These are phyloP conservation scores for Tridacna crocea DNA, from an alignment of 2,888 invertebrate genomes.

Conservation along the genomic window DNA sequence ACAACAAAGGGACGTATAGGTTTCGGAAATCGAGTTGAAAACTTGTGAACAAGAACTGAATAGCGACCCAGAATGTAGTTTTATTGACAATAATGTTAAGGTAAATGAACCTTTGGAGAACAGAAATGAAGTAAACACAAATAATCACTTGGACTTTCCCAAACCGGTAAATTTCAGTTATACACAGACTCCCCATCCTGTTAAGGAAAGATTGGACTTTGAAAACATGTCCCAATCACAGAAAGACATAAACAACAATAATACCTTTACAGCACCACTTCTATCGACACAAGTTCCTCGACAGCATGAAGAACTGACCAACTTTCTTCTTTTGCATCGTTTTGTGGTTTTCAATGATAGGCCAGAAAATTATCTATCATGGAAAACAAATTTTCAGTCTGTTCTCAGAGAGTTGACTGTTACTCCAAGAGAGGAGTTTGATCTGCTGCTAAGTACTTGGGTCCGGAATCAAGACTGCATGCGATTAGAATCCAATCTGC, in stretches of 20 bases:
- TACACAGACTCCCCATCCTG: neutral
- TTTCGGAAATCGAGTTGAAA: neutral
- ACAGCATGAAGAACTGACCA: neutral
- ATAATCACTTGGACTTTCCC: no score
- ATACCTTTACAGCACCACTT: neutral
- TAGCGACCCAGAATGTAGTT: neutral
- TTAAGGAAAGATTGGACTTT: neutral
- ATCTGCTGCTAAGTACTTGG: neutral
- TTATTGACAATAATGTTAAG: neutral
- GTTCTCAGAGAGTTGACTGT: neutral
- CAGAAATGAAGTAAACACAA: no score
- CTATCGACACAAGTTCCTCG: neutral
- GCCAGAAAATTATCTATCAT: neutral
- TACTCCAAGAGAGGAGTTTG: neutral
- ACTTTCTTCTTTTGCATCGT: neutral
- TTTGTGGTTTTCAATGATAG: conserved; percentile 1
- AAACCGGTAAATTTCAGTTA: neutral
- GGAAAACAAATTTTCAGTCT: neutral
- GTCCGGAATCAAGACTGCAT: neutral
- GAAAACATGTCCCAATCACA: neutral
- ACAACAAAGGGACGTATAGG: neutral
- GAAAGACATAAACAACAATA: neutral
- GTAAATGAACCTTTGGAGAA: neutral
- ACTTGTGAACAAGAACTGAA: no score
- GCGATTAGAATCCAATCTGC: neutral